Conservation (phyloP, 2,888 invertebrate genomes). For the Cerceris ruficornis region DNA sequence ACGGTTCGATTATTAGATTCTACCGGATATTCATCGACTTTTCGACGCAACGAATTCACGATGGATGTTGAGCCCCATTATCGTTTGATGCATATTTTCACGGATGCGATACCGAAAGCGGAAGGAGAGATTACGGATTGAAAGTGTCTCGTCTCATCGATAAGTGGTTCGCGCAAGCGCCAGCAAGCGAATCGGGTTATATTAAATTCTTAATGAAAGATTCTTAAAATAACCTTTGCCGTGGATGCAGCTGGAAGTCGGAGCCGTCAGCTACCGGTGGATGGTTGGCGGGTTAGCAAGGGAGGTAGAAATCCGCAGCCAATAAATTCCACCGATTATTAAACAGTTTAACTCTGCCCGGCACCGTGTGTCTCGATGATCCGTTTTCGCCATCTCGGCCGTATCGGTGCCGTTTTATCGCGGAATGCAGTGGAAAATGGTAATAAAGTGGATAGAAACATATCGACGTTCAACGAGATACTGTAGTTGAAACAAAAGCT, state of each 20-base stretch:
- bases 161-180: conserved; percentile 8
- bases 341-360: conserved; percentile 61
- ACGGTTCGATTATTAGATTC: background rate
- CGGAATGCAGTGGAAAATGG: background rate
- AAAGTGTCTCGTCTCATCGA: conserved; percentile 16
- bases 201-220: conserved; percentile 75
- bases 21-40: background rate
- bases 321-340: conserved; percentile 78
- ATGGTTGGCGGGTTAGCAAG: background rate
- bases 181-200: conserved; percentile 60
- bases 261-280: conserved; percentile 25
- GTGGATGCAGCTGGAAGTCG: conserved; percentile 47
- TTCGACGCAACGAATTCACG: background rate
- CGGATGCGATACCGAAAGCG: background rate
- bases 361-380: conserved; percentile 12
- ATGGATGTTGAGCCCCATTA: background rate
- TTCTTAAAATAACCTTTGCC: conserved; percentile 73
- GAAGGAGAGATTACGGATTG: background rate
- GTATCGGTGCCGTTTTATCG: background rate
- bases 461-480: background rate
- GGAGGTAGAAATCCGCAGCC: conserved; percentile 41
- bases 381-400: background rate
- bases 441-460: background rate
- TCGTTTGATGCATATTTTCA: background rate
- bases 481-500: too few species aligned